Percentiles rank a stretch among this genome's conserved stretches.
Evolutionary conservation across 1,140 invertebrate genomes (phyloP).

Genomic region (Trichonephila clavata): DNA sequence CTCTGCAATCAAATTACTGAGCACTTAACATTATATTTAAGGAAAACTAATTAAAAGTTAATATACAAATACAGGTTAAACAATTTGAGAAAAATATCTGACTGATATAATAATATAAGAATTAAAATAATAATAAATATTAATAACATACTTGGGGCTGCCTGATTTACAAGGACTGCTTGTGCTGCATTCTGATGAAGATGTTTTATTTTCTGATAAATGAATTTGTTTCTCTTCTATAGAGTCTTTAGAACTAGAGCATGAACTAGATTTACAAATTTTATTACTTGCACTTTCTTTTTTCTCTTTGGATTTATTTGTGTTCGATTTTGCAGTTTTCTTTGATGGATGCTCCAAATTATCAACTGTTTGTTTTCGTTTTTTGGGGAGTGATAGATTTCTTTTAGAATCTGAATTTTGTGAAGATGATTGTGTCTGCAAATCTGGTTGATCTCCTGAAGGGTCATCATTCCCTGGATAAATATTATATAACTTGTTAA

Average conservation of each 20-base stretch:
- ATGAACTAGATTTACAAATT: background rate
- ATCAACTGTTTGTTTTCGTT: background rate
- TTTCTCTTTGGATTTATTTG: background rate
- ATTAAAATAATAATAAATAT: no score
- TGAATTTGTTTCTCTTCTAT: background rate
- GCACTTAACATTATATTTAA: no score
- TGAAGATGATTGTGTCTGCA: no score
- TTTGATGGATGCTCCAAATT: background rate
- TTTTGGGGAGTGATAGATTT: constrained; percentile 48
- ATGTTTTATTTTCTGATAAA: background rate
- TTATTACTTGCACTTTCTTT: background rate
- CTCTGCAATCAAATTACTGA: no score
- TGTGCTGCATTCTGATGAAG: background rate
- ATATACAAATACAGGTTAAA: no score
- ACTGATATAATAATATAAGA: no score
- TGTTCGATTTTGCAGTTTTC: background rate
- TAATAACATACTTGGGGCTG: background rate
- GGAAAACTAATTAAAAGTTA: no score
- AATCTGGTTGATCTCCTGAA: background rate
- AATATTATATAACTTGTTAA: background rate
- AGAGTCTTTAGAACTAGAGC: background rate
- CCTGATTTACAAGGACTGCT: background rate
- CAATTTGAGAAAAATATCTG: no score
- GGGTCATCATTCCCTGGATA: constrained; percentile 4
- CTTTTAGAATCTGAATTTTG: background rate